Evolutionary conservation across 2,888 invertebrate species (phyloP), one percentile per base, ranked within the genome.

Genomic region (Ommatoiulus sabulosus): DNA sequence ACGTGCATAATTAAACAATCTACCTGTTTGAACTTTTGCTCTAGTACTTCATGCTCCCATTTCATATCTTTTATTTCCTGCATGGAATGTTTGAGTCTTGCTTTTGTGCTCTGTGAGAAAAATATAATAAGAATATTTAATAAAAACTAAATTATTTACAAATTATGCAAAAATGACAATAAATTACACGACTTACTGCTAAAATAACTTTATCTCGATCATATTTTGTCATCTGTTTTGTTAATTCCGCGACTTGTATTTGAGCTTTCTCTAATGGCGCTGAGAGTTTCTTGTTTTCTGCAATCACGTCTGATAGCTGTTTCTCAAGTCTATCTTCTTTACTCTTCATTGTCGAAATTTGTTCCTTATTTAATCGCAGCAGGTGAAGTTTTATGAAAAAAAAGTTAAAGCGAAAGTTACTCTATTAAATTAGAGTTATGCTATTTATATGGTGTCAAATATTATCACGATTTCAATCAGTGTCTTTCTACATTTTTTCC

Each of bases 181-280:
- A 87, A 44, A 20, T 44, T 24, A 20, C 48, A n/a, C 7, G 20
- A 87, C 89, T 80, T 89, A 89, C 89, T 17, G 63, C 57, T 44
- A 97, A 93, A 85, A 96, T 95, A 90, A 95, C 94, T 91, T 97
- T 97, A 92, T 97, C 97, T 90, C 97, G 96, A 90, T 96, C 96
- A 91, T 97, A 97, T 92, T 97, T 96, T n/a, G 95, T 94, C 91
- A 97, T 94, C 91, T 96, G 96, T 89, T 96, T 94, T 90, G 95
- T 95, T 90, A 96, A 93, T 89, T 97, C 96, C 44, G 94, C 94
- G 10, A 96, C 95, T 91, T 97, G 96, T 72, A 94, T 93, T 84
- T 92, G 90, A 0, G 96, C 96, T 87, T 94, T 94, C 91, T 95
- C 95, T 24, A 97, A 92, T 0, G 97, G 97, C 90, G 95, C 95